Base-by-base conservation (phyloP, 23 tunicate species). In the Diplosoma virens region DNA sequence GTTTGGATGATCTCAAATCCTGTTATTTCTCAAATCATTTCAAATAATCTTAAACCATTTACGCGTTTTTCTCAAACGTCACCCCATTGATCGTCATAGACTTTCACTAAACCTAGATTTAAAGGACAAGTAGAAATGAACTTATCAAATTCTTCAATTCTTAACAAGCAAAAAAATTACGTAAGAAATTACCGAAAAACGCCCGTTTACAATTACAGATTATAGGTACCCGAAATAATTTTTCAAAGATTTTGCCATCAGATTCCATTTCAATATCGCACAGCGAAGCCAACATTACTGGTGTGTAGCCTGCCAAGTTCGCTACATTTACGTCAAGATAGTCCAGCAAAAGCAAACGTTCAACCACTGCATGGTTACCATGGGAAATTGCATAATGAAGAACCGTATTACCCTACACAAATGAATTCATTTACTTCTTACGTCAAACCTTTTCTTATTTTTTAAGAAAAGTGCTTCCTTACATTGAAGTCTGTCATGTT, bases 361-460 rank as follows among this genome's bases (percentile, higher is more conserved):
- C 64, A 0, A 89, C 82, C 22, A 84, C 56, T 1, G 26, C 78
- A 33, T 84, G 33, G 59, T 89, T 89, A 17, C 87, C 87, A 46
- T 95, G 99, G 1, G 99, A 95, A 21, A 95, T 73, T 7, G 99
- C 93, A 36, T 95, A 95, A 56, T 95, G 99, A 0, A 95, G 77
- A 46, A 95, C 96, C 55, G 85, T 82, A 80, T 95, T 95, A 27
- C 99, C 96, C 97, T 92, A 72, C 4, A 53, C 85, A 75, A 31
- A 63, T 34, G 3, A 32, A n/a, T 11, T 11, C 14, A 58, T 7
- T 41, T 41, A 41, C 50, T 7, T 41, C 9, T 41, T 7, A 14
- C 50, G 11, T 41, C 11, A 41, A 41, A 41, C 14, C 9, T 14
- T 41, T 41, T 9, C 14, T 9, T 41, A 41, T 14, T 41, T 41